phyloP scores from a whole-genome alignment of 2,888 invertebrate species.

The Diachrysia chrysitis region DNA sequence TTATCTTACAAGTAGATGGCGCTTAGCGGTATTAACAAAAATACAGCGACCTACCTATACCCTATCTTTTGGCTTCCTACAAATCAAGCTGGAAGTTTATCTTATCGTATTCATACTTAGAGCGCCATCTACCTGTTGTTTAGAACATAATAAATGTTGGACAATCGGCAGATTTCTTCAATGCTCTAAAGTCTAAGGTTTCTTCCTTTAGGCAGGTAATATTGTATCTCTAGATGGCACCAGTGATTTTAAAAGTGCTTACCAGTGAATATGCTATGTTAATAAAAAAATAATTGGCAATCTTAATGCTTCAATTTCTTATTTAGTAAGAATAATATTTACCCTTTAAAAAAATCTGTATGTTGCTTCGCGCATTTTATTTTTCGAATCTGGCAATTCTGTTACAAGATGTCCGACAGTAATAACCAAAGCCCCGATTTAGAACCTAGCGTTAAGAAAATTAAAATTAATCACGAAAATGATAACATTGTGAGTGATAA shows the following conservation, averaged over 20 bases:
- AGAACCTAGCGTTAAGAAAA: conserved; percentile 79
- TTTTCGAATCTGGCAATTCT: conserved; percentile 65
- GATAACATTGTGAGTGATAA: conserved; percentile 73
- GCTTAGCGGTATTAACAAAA: too few relatives aligned
- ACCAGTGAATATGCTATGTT: background rate
- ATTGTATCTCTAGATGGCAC: background rate
- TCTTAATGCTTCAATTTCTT: background rate
- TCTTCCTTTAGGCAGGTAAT: too few relatives aligned
- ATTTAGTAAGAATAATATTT: background rate
- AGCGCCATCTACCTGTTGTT: background rate
- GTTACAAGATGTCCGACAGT: conserved; percentile 84
- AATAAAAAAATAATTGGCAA: too few relatives aligned
- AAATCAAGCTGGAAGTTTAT: background rate
- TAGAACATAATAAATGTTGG: background rate
- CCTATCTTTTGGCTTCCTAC: too few relatives aligned
- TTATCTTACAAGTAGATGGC: too few relatives aligned
- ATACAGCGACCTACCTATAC: too few relatives aligned
- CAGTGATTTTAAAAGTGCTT: background rate
- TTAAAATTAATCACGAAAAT: conserved; percentile 80
- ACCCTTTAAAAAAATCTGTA: background rate
- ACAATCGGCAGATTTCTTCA: too few relatives aligned
- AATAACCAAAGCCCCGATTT: conserved; percentile 75
- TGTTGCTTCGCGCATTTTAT: background rate
- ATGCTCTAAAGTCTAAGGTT: too few relatives aligned
- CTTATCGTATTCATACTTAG: background rate